These are phyloP conservation scores for Manis pentadactyla DNA, from an alignment of 2,797 vertebrate genomes.

Conservation along the genomic window DNA sequence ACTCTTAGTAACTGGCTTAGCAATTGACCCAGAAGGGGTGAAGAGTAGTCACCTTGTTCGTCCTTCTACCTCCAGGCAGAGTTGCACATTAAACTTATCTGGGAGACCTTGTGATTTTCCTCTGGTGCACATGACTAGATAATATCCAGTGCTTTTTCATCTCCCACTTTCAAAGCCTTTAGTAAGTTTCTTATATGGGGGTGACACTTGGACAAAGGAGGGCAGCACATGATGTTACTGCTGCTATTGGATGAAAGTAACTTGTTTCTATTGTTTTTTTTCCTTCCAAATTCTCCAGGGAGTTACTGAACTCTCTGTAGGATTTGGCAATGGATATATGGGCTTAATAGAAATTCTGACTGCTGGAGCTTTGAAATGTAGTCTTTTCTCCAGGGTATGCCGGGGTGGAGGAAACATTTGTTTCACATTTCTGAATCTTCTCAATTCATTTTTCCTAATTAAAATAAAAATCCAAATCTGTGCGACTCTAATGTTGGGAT, in stretches of 20 bases:
- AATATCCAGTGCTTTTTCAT: background rate
- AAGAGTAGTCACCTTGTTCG: background rate
- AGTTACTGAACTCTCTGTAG: conserved; percentile 18
- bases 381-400: background rate
- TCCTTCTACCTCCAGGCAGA: background rate
- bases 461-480: conserved; percentile 56
- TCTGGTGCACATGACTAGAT: background rate
- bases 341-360: conserved; percentile 53
- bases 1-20: background rate
- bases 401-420: background rate
- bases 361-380: conserved; percentile 17
- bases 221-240: background rate
- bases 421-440: conserved; percentile 42
- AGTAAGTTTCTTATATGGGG: background rate
- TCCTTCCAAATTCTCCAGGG: background rate
- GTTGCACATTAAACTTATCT: background rate
- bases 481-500: background rate
- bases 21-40: background rate
- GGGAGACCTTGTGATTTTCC: background rate
- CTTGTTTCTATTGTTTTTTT: conserved; percentile 13
- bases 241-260: background rate
- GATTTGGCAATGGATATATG: background rate
- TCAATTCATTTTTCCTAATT: conserved; percentile 35
- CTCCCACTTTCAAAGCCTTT: background rate
- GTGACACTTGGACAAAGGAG: background rate